These are phyloP conservation scores for Stigmatopora nigra DNA, from an alignment of 2,113 vertebrate species.

Conservation along the genomic window DNA sequence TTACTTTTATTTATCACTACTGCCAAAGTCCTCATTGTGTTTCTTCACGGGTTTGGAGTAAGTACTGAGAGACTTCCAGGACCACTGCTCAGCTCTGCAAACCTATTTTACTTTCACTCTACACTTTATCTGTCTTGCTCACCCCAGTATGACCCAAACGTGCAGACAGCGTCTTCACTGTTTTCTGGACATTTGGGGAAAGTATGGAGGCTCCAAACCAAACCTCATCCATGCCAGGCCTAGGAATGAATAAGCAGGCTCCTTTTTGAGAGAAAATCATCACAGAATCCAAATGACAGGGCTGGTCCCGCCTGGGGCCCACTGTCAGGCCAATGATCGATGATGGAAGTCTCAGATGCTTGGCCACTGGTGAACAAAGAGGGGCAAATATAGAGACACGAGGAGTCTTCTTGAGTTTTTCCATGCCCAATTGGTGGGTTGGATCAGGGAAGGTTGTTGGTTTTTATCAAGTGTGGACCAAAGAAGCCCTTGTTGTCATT, in stretches of 20 bases:
- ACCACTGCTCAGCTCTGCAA: slow-evolving; percentile 33
- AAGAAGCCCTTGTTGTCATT: too few species aligned
- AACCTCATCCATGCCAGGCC: slow-evolving; percentile 64
- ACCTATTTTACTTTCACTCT: slow-evolving; percentile 44
- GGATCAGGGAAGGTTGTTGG: too few species aligned
- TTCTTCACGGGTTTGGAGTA: slow-evolving; percentile 17
- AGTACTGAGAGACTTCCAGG: slow-evolving; percentile 43
- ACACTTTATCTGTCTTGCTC: slow-evolving; percentile 60
- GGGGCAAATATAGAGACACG: slow-evolving; percentile 66
- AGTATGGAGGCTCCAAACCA: slow-evolving; percentile 64
- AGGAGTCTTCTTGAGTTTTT: slow-evolving; percentile 41
- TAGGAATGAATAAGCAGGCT: slow-evolving; percentile 55
- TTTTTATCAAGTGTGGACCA: too few species aligned
- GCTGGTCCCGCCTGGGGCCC: slow-evolving; percentile 61
- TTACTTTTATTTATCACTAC: slow-evolving; percentile 23
- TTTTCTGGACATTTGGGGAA: slow-evolving; percentile 59
- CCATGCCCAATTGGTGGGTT: too few species aligned
- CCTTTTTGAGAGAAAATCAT: slow-evolving; percentile 63
- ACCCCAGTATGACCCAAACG: slow-evolving; percentile 60
- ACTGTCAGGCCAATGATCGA: slow-evolving; percentile 68
- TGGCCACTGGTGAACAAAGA: slow-evolving; percentile 63
- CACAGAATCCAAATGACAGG: slow-evolving; percentile 67
- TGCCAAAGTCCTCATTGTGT: slow-evolving; percentile 33
- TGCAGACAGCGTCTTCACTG: slow-evolving; percentile 47
- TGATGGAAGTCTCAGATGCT: slow-evolving; percentile 54